Base-by-base conservation (phyloP, 2,888 invertebrate genomes). In the Pseudoips prasinana region DNA sequence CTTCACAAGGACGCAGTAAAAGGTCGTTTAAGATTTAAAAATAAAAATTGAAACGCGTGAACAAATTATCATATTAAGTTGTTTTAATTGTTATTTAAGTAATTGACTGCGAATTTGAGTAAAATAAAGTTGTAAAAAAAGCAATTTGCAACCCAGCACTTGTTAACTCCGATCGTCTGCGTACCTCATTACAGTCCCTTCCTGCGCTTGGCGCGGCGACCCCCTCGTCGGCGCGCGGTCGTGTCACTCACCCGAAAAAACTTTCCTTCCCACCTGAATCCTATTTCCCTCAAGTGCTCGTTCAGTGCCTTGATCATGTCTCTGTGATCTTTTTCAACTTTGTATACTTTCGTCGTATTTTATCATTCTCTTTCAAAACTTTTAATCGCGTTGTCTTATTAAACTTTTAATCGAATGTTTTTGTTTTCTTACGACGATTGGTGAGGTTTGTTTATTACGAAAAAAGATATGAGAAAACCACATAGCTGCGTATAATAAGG, bases 1-100 rank as follows among this genome's bases (percentile, higher is more conserved):
- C 83, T 85, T 84, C 75, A 50, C 82, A 84, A 84, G 84, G 85
- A 82, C 84, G 76, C 38, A 33, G 48, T 45, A 49, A 64, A 64
- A 65, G 69, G 64, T 59, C 63, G 56, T 66, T 69, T 64, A 45
- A 67, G 59, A 56, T 60, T 50, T 62, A 57, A 46, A 58, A 62
- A 48, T 38, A 61, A 64, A 58, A 53, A 60, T 47, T 55, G 19
- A 35, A 46, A 45, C 30, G 48, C 57, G 58, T 54, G 57, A 55
- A 41, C 51, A 46, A 47, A 50, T 58, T 55, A 60, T 48, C 37
- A 43, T 37, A 45, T 47, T 23, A 48, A 40, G 30, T 35, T 32
- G 29, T 45, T 46, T 42, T 51, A 45, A 49, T 57, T 44, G 43
- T 46, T 25, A 41, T 60, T 48, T 51, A 48, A 43, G 34, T 62